Base-by-base conservation (phyloP, 2,888 invertebrate genomes). In the Dynastes hyllus region DNA sequence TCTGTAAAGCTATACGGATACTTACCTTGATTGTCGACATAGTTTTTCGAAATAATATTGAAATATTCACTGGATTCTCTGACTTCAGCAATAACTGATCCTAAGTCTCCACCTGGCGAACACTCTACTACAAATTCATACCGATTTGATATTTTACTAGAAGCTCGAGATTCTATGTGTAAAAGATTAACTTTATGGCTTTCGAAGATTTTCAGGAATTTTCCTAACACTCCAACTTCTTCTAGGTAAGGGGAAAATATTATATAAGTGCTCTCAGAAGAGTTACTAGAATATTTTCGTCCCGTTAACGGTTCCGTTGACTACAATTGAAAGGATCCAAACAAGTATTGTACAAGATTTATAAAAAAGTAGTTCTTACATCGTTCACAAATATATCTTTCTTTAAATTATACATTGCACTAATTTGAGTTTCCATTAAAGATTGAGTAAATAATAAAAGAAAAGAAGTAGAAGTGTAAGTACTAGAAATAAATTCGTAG, bases 91-190 rank as follows among this genome's bases (percentile, higher is more conserved):
- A 98, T 93, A 0, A 95, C 96, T 0, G 90, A 91, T 3, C 93
- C 93, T 65, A 98, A 90, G 80, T 95, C 93, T 0, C 96, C 96
- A 0, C 92, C 90, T 22, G 94, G 93, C 80, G 96, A 95, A 85
- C 97, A 97, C 87, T 98, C 97, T 50, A 98, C 95, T 92, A 97
- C 96, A 88, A 98, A 98, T 89, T 98, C 98, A 86, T 98, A 98
- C 78, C 91, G 90, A 32, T 94, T 93, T 13, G 91, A 93, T 53
- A 93, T 91, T 80, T 97, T 92, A 71, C 94, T 92, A 0, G 98
- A 98, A 0, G 98, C 97, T 45, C 96, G 91, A 0, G 98, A 98
- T 88, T 98, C 98, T 80, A 98, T 98, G 88, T 98, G 97, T 82
- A 94, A 90, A 78, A 98, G 92, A 88, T 98, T 98, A 16, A 98